Percentiles rank a stretch among this genome's conserved stretches.
phyloP scores from a whole-genome alignment of 2,797 vertebrate genomes.

The Lepilemur septentrionalis region DNA sequence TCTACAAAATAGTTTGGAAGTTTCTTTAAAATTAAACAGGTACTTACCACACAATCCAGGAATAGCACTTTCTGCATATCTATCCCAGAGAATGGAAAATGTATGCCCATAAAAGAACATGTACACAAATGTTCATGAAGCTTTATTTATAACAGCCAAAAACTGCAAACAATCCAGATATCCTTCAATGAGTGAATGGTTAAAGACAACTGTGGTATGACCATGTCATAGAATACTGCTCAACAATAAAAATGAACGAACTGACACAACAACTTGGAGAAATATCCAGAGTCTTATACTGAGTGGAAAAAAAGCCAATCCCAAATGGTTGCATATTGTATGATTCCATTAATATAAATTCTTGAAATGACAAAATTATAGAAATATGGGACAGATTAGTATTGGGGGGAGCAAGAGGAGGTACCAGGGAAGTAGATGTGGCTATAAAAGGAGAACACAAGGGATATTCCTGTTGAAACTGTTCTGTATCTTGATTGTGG shows the following conservation, averaged over 20 bases:
- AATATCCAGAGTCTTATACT: neutral
- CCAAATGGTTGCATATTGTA: neutral
- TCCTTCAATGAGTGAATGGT: neutral
- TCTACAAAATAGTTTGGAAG: neutral
- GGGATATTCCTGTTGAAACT: neutral
- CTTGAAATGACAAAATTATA: conserved; percentile 2
- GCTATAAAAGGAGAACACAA: neutral
- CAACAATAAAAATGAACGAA: neutral
- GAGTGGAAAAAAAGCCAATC: neutral
- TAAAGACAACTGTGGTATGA: neutral
- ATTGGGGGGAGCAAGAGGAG: neutral
- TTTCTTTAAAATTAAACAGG: neutral
- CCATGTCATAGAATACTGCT: neutral
- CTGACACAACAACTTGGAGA: neutral
- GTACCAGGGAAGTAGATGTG: neutral
- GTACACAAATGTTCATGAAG: neutral
- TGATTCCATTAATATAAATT: neutral
- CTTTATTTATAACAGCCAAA: neutral
- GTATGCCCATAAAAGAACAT: neutral
- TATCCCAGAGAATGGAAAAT: neutral
- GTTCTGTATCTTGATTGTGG: neutral
- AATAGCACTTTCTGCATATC: neutral
- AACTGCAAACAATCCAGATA: neutral
- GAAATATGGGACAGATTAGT: neutral
- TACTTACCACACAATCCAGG: neutral